A percentile compares a stretch with the other conserved stretches of the same genome.
These are phyloP conservation scores for Philopedon plagiatum DNA, from an alignment of 2,888 invertebrate genomes.

Conservation along the genomic window DNA sequence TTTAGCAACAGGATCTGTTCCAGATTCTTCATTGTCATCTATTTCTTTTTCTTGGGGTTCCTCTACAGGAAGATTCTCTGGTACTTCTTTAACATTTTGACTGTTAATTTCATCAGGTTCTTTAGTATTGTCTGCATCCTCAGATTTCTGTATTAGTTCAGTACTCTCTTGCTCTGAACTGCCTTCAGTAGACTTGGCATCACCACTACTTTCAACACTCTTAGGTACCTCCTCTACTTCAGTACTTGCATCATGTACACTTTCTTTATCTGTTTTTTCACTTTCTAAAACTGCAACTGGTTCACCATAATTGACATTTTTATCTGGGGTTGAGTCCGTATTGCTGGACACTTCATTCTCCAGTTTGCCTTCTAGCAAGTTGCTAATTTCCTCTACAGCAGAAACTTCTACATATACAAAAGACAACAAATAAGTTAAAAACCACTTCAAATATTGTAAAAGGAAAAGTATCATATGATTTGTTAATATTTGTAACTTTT, in stretches of 20 bases:
- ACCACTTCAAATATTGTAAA: not conserved
- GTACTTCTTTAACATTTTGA: not conserved
- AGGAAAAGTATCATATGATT: too few species aligned
- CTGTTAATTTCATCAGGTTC: not conserved
- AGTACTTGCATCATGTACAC: not conserved
- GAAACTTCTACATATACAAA: not conserved
- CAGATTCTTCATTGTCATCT: not conserved
- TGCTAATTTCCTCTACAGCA: constrained; percentile 6
- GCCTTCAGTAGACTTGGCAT: not conserved
- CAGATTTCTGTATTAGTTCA: not conserved
- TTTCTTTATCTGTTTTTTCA: not conserved
- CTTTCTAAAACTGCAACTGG: not conserved
- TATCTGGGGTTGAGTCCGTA: constrained; percentile 16
- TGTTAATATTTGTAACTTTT: too few species aligned
- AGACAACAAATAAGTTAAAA: not conserved
- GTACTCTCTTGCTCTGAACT: not conserved
- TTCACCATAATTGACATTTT: not conserved
- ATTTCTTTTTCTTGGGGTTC: not conserved
- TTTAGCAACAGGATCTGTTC: not conserved
- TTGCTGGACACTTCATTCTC: constrained; percentile 38
- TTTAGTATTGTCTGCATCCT: not conserved
- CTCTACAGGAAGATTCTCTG: not conserved
- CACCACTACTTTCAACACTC: constrained; percentile 8
- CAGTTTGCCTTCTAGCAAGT: constrained; percentile 1
- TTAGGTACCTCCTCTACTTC: constrained; percentile 14